Evolutionary conservation across 1,140 invertebrate species (phyloP).

Genomic region (Brachionus angularis): DNA sequence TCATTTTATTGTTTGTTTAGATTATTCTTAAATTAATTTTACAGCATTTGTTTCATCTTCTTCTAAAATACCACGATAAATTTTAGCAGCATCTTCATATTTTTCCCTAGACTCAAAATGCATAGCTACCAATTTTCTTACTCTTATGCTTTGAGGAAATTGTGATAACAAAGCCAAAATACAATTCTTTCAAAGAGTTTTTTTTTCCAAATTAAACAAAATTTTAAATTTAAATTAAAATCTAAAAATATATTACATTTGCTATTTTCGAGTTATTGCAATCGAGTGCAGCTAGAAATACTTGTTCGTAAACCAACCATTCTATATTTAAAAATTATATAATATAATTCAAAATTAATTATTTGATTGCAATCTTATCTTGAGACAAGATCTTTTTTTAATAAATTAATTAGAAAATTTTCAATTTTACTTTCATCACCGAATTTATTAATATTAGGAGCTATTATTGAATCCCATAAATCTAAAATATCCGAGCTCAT

Average conservation of each 20-base stretch:
- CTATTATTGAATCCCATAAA: not conserved
- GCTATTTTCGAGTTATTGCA: constrained; percentile 73
- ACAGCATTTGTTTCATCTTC: constrained; percentile 88
- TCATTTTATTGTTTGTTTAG: constrained; percentile 37
- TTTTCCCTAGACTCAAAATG: constrained; percentile 77
- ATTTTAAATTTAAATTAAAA: too few relatives aligned
- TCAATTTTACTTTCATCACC: constrained; percentile 35
- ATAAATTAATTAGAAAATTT: too few relatives aligned
- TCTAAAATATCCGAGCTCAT: constrained; percentile 36
- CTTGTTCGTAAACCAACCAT: constrained; percentile 67
- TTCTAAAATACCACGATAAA: constrained; percentile 81
- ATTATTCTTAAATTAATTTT: constrained; percentile 45
- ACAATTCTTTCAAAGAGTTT: constrained; percentile 63
- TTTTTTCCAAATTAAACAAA: too few relatives aligned
- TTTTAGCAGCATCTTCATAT: constrained; percentile 78
- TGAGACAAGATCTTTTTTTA: too few relatives aligned
- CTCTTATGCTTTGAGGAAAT: constrained; percentile 83
- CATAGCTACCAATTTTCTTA: constrained; percentile 80
- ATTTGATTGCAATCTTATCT: too few relatives aligned
- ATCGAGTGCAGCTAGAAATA: constrained; percentile 85
- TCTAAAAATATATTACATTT: constrained; percentile 56
- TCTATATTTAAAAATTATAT: not conserved
- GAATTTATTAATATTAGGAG: constrained; percentile 3
- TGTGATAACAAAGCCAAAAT: constrained; percentile 71
- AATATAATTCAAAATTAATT: too few relatives aligned